Base-by-base conservation (phyloP, 2,888 invertebrate genomes). In the Branchellion lobata region DNA sequence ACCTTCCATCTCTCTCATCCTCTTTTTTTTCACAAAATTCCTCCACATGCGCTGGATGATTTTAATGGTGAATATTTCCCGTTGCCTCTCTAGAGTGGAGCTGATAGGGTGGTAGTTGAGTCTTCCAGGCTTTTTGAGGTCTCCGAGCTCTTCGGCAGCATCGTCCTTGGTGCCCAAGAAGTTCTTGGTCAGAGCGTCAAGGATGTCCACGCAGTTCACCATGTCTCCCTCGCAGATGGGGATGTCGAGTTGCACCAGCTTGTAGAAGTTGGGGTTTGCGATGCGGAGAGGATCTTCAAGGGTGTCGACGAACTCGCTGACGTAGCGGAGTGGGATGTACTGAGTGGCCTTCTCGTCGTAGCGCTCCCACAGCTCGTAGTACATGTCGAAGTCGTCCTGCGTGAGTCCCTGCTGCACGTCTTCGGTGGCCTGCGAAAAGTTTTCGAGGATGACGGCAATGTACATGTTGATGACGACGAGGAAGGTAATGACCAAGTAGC, bases 391-490 rank as follows among this genome's bases (percentile, higher is more conserved):
- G 89, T 98, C 98, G 89, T 98, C 97, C 88, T 96, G 96, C 80
- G 97, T 97, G 83, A 97, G 91, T 1, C 88, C 89, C 83, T 89
- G 88, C 84, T 89, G 89, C 83, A 97, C 97, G 89, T 97, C 97
- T 89, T 98, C 97, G 82, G 96, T 97, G 83, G 97, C 98, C 85
- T 95, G 95, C 84, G 95, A 96, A 90, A 97, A 98, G 89, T 98
- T 98, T 90, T 97, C 97, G 90, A 98, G 92, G 89, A 98, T 98
- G 88, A 98, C 97, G 87, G 97, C 97, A 90, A 98, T 98, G 91
- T 97, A 97, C 97, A 98, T 97, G 92, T 98, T 98, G 90, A 97
- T 96, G 86, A 97, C 95, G 88, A 98, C 96, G 86, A 98, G 92
- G 90, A 96, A 98, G 88, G 95, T 96, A 89, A 98, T 96, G 87